A percentile compares a stretch with the other conserved stretches of the same genome.
These are phyloP conservation scores for Octodonta nipae DNA, from an alignment of 2,888 invertebrate genomes.

Conservation along the genomic window DNA sequence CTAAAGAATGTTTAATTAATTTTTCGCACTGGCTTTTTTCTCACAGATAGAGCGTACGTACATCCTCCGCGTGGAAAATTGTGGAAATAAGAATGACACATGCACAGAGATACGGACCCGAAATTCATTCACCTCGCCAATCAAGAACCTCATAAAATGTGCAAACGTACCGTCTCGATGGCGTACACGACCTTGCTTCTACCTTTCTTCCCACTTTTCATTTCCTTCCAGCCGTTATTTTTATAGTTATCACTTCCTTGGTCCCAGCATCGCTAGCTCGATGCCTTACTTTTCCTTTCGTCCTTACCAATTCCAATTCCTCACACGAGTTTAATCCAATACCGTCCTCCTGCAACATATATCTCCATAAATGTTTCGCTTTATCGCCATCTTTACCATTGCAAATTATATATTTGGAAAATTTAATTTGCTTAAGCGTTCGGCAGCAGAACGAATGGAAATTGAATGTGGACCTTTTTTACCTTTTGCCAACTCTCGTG, in stretches of 20 bases:
- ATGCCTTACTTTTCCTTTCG: conserved; percentile 9
- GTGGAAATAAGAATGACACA: conserved; percentile 4
- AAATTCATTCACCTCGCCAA: conserved; percentile 23
- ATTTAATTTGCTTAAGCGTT: conserved; percentile 4
- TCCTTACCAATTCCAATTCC: conserved; percentile 13
- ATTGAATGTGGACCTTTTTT: no score
- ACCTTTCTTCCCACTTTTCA: conserved; percentile 34
- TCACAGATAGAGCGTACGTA: no score
- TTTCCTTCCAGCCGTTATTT: conserved; percentile 32
- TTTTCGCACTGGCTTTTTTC: background rate
- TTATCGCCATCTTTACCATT: conserved; percentile 5
- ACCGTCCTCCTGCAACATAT: conserved; percentile 9
- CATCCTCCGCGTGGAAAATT: conserved; percentile 2
- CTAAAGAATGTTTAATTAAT: background rate
- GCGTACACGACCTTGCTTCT: conserved; percentile 31
- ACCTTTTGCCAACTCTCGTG: no score
- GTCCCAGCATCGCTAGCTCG: conserved; percentile 19
- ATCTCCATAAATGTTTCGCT: conserved; percentile 12
- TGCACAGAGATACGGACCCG: conserved; percentile 5
- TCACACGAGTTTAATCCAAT: conserved; percentile 16
- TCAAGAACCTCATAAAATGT: conserved; percentile 26
- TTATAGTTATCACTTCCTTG: conserved; percentile 35
- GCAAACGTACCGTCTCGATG: conserved; percentile 31
- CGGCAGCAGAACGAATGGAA: no score
- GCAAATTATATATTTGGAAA: conserved; percentile 8